Evolutionary conservation across 2,113 vertebrate genomes (phyloP).

Genomic region (Percina caprodes): DNA sequence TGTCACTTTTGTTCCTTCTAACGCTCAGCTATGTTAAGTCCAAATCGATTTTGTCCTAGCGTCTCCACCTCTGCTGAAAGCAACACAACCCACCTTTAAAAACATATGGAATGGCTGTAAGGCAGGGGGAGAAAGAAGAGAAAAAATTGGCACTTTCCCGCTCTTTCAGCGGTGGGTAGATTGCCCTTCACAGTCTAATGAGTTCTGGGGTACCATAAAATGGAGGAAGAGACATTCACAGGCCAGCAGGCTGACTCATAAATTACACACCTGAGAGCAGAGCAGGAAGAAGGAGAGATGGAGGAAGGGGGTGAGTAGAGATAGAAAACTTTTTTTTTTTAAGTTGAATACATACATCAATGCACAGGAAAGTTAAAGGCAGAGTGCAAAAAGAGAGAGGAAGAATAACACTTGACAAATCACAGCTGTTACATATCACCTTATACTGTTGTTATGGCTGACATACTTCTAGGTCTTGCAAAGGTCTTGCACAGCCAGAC

Average conservation of each 20-base stretch:
- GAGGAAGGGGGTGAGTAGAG: background rate
- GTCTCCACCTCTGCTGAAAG: slow-evolving; percentile 16
- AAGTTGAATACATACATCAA: slow-evolving; percentile 57
- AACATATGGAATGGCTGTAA: slow-evolving; percentile 43
- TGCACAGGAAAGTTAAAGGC: slow-evolving; percentile 36
- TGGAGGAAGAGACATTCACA: slow-evolving; percentile 74
- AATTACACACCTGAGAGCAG: slow-evolving; percentile 77
- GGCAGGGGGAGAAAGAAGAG: slow-evolving; percentile 4
- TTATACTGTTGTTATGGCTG: too few species aligned
- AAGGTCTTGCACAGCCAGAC: too few species aligned
- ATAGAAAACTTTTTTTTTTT: slow-evolving; percentile 34
- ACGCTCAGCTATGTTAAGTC: slow-evolving; percentile 3
- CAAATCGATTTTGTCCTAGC: slow-evolving; percentile 21
- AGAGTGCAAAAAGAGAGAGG: background rate
- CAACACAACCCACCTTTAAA: slow-evolving; percentile 16
- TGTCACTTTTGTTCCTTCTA: slow-evolving; percentile 5
- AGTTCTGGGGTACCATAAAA: slow-evolving; percentile 77
- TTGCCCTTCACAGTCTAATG: slow-evolving; percentile 82
- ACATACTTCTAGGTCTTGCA: too few species aligned
- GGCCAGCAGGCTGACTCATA: slow-evolving; percentile 73
- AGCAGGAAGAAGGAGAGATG: slow-evolving; percentile 12
- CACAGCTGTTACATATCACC: too few species aligned
- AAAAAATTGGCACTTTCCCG: slow-evolving; percentile 54
- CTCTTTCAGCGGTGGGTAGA: slow-evolving; percentile 61
- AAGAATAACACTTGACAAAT: slow-evolving; percentile 2